Percentiles rank a stretch among this genome's conserved stretches.
Conservation (phyloP, 1,140 invertebrate genomes). For the Tetramorium simillimum region DNA sequence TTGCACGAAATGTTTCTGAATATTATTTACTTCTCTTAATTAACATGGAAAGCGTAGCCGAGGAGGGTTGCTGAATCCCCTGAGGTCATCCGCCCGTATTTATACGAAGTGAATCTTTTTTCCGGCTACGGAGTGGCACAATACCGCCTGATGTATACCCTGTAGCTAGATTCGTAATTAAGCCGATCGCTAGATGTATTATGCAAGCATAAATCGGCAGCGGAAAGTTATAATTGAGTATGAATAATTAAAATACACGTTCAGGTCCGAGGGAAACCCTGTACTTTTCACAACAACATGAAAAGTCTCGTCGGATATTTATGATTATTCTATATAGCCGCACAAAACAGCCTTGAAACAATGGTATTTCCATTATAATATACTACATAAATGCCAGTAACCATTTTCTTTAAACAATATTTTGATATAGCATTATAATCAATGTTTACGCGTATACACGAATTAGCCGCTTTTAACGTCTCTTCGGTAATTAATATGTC, state of each 20-base stretch:
- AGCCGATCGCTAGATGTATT: constrained; percentile 67
- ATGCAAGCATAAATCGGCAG: constrained; percentile 59
- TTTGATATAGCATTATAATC: not conserved
- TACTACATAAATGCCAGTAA: not conserved
- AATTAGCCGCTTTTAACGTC: not conserved
- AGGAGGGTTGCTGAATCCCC: constrained; percentile 29
- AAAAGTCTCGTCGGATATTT: constrained; percentile 49
- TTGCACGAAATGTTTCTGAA: constrained; percentile 33
- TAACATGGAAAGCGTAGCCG: constrained; percentile 48
- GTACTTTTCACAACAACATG: constrained; percentile 44
- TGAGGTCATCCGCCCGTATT: constrained; percentile 51
- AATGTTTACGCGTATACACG: not conserved
- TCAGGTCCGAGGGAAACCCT: not conserved
- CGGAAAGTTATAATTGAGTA: constrained; percentile 72
- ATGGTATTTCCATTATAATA: constrained; percentile 1
- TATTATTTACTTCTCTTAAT: constrained; percentile 61
- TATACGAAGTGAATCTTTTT: constrained; percentile 56
- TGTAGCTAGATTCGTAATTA: constrained; percentile 51
- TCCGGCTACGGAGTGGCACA: constrained; percentile 52
- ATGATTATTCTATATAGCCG: not conserved
- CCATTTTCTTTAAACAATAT: not conserved
- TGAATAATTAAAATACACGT: constrained; percentile 67
- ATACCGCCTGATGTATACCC: constrained; percentile 52
- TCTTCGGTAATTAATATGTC: not conserved
- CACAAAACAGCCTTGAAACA: constrained; percentile 16